These are phyloP conservation scores for Gymnoscopelus braueri DNA, from an alignment of 2,797 vertebrate species.

Conservation along the genomic window DNA sequence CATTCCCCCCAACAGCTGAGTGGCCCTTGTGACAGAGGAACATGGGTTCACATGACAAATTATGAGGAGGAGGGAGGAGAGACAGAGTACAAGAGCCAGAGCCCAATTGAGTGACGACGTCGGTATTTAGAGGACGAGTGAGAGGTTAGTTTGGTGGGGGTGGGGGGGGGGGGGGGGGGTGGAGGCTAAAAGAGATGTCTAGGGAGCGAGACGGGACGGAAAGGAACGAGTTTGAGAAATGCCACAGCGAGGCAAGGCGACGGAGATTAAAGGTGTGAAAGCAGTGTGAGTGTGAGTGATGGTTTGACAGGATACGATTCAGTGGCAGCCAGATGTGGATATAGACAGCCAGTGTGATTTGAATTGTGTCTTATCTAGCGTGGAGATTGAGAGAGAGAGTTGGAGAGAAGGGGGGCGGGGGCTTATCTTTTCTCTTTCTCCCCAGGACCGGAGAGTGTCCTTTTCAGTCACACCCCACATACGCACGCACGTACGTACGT, in stretches of 20 bases:
- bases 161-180: not conserved
- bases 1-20: slow-evolving; percentile 62
- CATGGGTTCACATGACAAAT: slow-evolving; percentile 52
- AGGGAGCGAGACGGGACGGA: slow-evolving; percentile 1
- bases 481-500: slow-evolving; percentile 25
- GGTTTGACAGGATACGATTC: slow-evolving; percentile 49
- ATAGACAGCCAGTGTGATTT: slow-evolving; percentile 47
- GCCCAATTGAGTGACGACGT: not conserved
- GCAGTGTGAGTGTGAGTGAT: slow-evolving; percentile 37
- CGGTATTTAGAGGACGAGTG: not conserved
- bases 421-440: slow-evolving; percentile 33
- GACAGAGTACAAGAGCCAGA: not conserved
- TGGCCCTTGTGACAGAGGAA: slow-evolving; percentile 36
- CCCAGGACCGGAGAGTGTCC: slow-evolving; percentile 22
- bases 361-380: slow-evolving; percentile 59
- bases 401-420: slow-evolving; percentile 1
- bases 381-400: slow-evolving; percentile 50
- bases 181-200: not conserved
- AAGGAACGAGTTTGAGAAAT: slow-evolving; percentile 36
- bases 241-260: slow-evolving; percentile 34
- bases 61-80: slow-evolving; percentile 1
- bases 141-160: not conserved
- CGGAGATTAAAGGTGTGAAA: slow-evolving; percentile 39
- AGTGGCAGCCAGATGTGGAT: slow-evolving; percentile 20
- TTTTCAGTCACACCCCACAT: slow-evolving; percentile 30